Percentiles rank a stretch among this genome's conserved stretches.
phyloP scores from a whole-genome alignment of 2,888 invertebrate species.

The Galeopsomyia nigrocyanea region DNA sequence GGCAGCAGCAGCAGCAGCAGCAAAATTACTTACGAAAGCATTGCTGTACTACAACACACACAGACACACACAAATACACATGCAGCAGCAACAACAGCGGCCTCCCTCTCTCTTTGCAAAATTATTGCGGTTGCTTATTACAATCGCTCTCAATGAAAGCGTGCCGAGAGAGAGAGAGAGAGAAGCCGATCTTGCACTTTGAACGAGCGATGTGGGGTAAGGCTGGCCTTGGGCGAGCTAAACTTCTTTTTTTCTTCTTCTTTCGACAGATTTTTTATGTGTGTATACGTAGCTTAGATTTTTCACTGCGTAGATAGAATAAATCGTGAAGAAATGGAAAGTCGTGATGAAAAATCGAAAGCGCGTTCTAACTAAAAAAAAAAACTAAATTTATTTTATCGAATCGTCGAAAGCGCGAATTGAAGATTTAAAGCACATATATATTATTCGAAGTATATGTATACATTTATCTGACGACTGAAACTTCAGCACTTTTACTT shows the following conservation, averaged over 20 bases:
- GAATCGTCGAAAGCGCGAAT: too few species aligned
- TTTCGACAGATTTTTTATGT: constrained; percentile 3
- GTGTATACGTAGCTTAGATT: neutral
- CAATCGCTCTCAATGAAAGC: constrained; percentile 23
- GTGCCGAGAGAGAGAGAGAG: neutral
- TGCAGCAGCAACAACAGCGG: neutral
- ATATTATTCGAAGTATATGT: too few species aligned
- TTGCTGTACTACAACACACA: neutral
- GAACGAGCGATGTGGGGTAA: neutral
- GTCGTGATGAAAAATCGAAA: too few species aligned
- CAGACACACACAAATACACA: neutral
- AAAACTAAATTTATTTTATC: too few species aligned
- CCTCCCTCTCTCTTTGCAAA: constrained; percentile 18
- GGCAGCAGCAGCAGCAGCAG: neutral
- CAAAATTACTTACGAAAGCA: constrained; percentile 27
- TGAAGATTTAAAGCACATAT: too few species aligned
- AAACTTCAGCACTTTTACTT: too few species aligned
- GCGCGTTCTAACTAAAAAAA: too few species aligned
- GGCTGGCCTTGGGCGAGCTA: constrained; percentile 7
- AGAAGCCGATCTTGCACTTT: constrained; percentile 23
- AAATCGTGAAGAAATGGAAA: too few species aligned
- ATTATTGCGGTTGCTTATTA: constrained; percentile 11
- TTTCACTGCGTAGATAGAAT: too few species aligned
- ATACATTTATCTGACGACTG: too few species aligned
- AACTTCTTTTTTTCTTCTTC: too few species aligned